Evolutionary conservation across 2,888 invertebrate species (phyloP).

Genomic region (Blastobasis lacticolella): DNA sequence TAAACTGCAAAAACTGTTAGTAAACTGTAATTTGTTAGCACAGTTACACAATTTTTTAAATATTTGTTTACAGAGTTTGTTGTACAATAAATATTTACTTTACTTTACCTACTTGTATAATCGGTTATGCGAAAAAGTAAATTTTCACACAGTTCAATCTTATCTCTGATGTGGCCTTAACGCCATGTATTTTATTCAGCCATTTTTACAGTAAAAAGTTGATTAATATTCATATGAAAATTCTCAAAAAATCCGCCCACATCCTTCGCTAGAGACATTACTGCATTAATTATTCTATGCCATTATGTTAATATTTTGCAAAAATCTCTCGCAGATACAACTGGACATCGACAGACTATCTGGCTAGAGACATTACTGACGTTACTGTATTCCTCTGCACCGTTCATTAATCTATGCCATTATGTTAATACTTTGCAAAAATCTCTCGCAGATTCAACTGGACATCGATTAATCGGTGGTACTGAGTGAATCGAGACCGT

Average conservation of each 20-base stretch:
- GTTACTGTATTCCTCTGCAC: neutral
- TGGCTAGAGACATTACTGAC: too few relatives aligned
- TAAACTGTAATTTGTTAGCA: too few relatives aligned
- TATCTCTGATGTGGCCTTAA: neutral
- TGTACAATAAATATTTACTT: too few relatives aligned
- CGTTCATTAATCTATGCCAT: conserved; percentile 10
- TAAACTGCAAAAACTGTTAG: too few relatives aligned
- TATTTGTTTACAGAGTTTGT: too few relatives aligned
- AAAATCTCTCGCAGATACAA: conserved; percentile 17
- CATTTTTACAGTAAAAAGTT: neutral
- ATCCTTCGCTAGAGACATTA: neutral
- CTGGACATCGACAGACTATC: conserved; percentile 42
- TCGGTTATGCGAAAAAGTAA: neutral
- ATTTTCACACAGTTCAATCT: neutral
- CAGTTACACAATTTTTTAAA: too few relatives aligned
- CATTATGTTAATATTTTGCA: conserved; percentile 18
- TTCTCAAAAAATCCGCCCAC: neutral
- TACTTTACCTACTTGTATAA: too few relatives aligned
- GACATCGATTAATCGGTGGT: conserved; percentile 41
- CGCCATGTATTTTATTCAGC: neutral
- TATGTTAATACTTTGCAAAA: conserved; percentile 19
- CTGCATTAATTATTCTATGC: conserved; percentile 10
- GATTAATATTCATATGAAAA: too few relatives aligned
- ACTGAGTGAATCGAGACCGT: conserved; percentile 11
- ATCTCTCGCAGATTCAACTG: conserved; percentile 19